Evolutionary conservation across 2,797 vertebrate species (phyloP), one percentile per base, ranked within the genome.

Genomic region (Trematomus bernacchii): DNA sequence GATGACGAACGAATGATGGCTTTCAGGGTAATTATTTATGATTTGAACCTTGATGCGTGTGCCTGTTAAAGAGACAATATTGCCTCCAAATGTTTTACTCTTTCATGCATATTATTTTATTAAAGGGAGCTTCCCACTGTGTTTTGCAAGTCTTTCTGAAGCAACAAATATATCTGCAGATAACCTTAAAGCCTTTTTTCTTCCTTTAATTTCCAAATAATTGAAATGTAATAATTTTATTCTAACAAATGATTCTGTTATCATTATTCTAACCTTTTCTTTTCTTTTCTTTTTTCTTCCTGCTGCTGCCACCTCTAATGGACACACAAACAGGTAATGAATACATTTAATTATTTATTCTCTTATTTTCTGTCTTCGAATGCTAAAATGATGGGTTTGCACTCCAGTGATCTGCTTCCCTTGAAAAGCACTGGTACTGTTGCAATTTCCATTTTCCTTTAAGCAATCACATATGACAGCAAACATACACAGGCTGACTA

Each of bases 271-370:
- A 30, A 81, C 7, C 0, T 12, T 4, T 40, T 43, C 5, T 58
- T 43, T 48, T 58, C 47, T 58, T 5, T 14, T 5, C 55, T 42
- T 53, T 55, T 47, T 57, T 2, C 52, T 18, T 42, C 11, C 46
- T 59, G 54, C 21, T 59, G 57, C 54, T 71, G 69, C 55, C 16
- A 37, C 27, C 53, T 53, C 21, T 21, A 71, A 42, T 69, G 79
- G 52, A 58, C 59, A 10, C 48, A 14, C n/a, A 44, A 87, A 87
- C 87, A 93, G 92, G 91, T 93, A 92, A 90, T 30, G 23, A 48
- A 71, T 15, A 3, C 3, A 14, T 75, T 58, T 63, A 18, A 43
- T 73, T 47, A 55, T 60, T 66, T 68, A 30, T 7, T 51, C 11
- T 53, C 5, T 51, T 0, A 37, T 59, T 82, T 73, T 64, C 14